Percentiles rank a stretch among this genome's conserved stretches.
phyloP scores from a whole-genome alignment of 2,113 vertebrate species.

The Desmodus rotundus region DNA sequence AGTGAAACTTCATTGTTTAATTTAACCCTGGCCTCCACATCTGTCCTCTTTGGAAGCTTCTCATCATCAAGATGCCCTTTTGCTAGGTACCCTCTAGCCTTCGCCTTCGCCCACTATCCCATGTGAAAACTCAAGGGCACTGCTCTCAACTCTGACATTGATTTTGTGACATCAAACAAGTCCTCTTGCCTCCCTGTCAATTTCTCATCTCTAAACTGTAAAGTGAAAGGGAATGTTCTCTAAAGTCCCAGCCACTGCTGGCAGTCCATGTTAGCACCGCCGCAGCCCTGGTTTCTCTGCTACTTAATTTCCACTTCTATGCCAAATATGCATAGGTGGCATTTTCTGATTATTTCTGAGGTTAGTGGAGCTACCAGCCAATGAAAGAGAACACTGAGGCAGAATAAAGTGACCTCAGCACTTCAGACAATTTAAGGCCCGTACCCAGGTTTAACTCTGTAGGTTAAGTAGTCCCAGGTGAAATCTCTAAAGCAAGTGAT shows the following conservation, averaged over 20 bases:
- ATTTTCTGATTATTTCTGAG: slow-evolving; percentile 18
- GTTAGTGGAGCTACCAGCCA: background rate
- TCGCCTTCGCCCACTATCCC: background rate
- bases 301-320: background rate
- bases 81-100: background rate
- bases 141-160: background rate
- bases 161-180: background rate
- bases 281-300: background rate
- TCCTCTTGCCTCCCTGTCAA: background rate
- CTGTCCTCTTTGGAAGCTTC: background rate
- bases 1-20: background rate
- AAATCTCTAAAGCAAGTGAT: background rate
- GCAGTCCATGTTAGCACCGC: background rate
- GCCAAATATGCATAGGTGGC: background rate
- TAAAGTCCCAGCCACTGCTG: background rate
- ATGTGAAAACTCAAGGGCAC: background rate
- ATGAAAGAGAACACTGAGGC: background rate
- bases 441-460: background rate
- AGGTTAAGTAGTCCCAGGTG: background rate
- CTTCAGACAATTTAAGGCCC: background rate
- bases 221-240: background rate
- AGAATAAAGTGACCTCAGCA: background rate
- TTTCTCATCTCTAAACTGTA: background rate
- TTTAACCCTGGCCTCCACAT: background rate
- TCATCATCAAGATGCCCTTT: background rate